Evolutionary conservation across 2,797 vertebrate genomes (phyloP).

Genomic region (Pangasius krempfi): DNA sequence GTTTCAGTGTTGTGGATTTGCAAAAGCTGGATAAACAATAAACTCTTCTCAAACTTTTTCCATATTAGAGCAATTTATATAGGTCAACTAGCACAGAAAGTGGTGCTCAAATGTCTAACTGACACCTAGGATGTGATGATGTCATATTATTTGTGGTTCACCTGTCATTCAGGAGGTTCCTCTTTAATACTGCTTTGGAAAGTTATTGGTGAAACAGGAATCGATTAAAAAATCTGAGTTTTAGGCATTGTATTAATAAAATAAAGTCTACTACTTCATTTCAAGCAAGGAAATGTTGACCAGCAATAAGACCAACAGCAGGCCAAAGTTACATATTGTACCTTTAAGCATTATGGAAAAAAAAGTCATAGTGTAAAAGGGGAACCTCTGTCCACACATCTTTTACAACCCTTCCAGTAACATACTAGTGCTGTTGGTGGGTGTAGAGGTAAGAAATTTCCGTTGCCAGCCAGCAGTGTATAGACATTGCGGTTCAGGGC

Average conservation of each 20-base stretch:
- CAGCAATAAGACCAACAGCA: background rate
- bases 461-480: background rate
- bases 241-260: background rate
- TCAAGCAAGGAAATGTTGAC: background rate
- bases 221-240: background rate
- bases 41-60: background rate
- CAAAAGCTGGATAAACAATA: background rate
- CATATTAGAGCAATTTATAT: background rate
- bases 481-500: background rate
- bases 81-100: background rate
- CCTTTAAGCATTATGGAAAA: background rate
- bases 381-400: background rate
- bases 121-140: background rate
- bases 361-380: background rate
- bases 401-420: background rate
- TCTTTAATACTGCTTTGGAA: background rate
- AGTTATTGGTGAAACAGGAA: background rate
- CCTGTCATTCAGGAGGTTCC: background rate
- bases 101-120: background rate
- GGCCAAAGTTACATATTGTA: background rate
- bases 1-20: background rate
- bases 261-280: background rate
- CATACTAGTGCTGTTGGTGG: background rate
- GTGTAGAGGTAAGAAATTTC: background rate
- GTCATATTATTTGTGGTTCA: background rate